Percentiles rank a stretch among this genome's conserved stretches.
phyloP scores from a whole-genome alignment of 2,113 vertebrate species.

The Oryctolagus cuniculus region mOryCun1.1 NC_091433.1:18441501-18442000 shows the following conservation, averaged over 20 bases:
- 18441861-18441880: neutral
- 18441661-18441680: too few relatives aligned
- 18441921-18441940: rapidly evolving
- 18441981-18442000: neutral
- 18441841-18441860: neutral
- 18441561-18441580: neutral
- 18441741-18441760: neutral
- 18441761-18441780: neutral
- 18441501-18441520: neutral
- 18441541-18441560: neutral
- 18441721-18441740: too few relatives aligned
- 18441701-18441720: neutral
- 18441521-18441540: neutral
- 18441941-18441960: neutral
- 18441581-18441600: neutral
- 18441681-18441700: rapidly evolving
- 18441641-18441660: neutral
- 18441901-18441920: neutral
- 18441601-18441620: neutral
- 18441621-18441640: neutral
- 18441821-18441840: neutral
- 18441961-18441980: neutral
- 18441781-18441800: neutral
- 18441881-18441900: neutral
- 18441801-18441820: neutral